These are phyloP conservation scores for Chunga burmeisteri DNA, from an alignment of 2,113 vertebrate species.

Conservation along the genomic window DNA sequence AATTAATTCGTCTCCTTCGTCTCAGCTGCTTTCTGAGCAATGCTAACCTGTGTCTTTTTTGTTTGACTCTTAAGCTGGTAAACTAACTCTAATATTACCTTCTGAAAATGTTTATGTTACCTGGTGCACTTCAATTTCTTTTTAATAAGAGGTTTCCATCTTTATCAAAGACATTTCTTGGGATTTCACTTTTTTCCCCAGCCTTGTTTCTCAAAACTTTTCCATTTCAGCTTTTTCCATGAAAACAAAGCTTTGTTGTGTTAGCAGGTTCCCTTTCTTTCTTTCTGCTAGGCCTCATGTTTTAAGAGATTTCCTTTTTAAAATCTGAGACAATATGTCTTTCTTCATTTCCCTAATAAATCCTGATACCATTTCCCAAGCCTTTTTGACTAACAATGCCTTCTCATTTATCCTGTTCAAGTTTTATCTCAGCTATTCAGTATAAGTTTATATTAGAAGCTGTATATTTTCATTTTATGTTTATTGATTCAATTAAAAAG, in stretches of 20 bases:
- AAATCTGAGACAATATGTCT: conserved; percentile 18
- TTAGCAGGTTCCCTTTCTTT: background rate
- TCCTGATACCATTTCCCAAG: background rate
- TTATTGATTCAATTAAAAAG: background rate
- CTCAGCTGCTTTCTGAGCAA: background rate
- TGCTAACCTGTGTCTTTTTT: background rate
- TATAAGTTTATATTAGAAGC: background rate
- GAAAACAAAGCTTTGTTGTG: background rate
- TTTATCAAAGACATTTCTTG: background rate
- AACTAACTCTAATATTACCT: background rate
- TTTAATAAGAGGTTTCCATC: background rate
- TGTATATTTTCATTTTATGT: background rate
- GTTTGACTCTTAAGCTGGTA: background rate
- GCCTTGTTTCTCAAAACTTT: background rate
- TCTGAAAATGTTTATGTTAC: background rate
- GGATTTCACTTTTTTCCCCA: background rate
- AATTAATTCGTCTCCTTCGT: background rate
- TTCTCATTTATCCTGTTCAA: background rate
- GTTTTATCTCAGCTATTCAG: background rate
- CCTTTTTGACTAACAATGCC: background rate
- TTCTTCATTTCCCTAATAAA: conserved; percentile 33
- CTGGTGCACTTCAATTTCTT: background rate
- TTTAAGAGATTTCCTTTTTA: conserved; percentile 16
- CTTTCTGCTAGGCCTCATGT: background rate
- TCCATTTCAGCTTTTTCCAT: background rate